These are phyloP conservation scores for Nannospalax galili DNA, from an alignment of 2,113 vertebrate genomes.

Conservation along the genomic window DNA sequence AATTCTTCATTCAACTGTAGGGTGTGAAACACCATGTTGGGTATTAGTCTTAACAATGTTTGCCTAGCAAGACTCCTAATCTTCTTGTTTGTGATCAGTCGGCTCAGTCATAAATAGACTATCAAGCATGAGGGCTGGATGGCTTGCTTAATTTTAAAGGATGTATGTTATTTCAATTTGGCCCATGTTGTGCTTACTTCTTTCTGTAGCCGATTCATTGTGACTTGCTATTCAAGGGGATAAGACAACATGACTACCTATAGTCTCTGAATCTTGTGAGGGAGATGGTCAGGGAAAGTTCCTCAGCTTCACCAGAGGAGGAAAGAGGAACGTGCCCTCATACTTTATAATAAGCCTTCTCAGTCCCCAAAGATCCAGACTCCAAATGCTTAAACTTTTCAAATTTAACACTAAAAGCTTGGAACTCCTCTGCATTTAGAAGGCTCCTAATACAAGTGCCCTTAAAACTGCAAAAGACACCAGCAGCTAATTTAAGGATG, in stretches of 20 bases:
- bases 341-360: background rate
- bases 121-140: constrained; percentile 3
- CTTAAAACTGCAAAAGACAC: background rate
- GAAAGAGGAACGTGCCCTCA: background rate
- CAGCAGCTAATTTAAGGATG: background rate
- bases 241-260: background rate
- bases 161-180: constrained; percentile 50
- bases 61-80: constrained; percentile 53
- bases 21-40: background rate
- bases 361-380: background rate
- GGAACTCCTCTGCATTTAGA: background rate
- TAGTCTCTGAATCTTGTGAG: background rate
- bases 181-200: constrained; percentile 25
- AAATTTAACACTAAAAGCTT: background rate
- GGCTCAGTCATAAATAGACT: constrained; percentile 57
- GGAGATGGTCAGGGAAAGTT: background rate
- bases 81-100: constrained; percentile 70
- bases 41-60: constrained; percentile 24
- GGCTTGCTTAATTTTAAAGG: constrained; percentile 63
- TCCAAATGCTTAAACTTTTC: constrained; percentile 15
- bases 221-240: background rate
- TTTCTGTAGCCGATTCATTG: constrained; percentile 51
- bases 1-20: background rate
- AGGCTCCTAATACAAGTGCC: background rate
- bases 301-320: background rate